Percentiles rank a stretch among this genome's conserved stretches.
Conservation (phyloP, 2,113 vertebrate genomes). For the Pterocles gutturalis region DNA sequence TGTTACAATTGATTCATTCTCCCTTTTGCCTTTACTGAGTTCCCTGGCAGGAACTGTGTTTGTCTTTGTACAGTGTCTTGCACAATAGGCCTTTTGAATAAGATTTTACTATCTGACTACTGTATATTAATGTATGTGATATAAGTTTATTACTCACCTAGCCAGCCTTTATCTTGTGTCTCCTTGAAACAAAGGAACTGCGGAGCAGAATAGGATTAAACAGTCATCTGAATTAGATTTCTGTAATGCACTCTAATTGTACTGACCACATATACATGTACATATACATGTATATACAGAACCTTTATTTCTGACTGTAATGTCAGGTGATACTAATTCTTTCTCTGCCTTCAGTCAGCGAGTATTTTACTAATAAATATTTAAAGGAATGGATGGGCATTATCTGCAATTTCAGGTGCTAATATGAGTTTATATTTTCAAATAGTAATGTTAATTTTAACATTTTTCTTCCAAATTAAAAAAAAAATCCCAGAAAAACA, state of each 20-base stretch:
- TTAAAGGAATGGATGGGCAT: background rate
- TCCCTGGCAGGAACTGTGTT: background rate
- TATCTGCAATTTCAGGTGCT: background rate
- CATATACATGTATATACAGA: background rate
- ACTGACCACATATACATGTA: background rate
- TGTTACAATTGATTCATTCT: background rate
- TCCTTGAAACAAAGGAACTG: background rate
- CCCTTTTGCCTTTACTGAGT: background rate
- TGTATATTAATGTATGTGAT: background rate
- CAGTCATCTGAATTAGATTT: background rate
- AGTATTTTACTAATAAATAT: background rate
- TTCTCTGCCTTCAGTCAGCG: background rate
- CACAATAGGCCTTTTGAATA: background rate
- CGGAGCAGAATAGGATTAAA: background rate
- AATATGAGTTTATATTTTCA: background rate
- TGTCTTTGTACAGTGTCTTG: background rate
- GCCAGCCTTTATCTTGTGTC: conserved; percentile 6
- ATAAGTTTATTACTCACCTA: conserved; percentile 16
- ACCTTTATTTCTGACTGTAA: background rate
- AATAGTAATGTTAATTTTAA: background rate
- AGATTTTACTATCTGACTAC: background rate
- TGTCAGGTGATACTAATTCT: background rate
- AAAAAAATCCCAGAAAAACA: background rate
- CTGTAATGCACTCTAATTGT: background rate
- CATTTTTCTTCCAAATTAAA: background rate